Conservation (phyloP, 1,140 invertebrate genomes). For the Tetraneura akinire region DNA sequence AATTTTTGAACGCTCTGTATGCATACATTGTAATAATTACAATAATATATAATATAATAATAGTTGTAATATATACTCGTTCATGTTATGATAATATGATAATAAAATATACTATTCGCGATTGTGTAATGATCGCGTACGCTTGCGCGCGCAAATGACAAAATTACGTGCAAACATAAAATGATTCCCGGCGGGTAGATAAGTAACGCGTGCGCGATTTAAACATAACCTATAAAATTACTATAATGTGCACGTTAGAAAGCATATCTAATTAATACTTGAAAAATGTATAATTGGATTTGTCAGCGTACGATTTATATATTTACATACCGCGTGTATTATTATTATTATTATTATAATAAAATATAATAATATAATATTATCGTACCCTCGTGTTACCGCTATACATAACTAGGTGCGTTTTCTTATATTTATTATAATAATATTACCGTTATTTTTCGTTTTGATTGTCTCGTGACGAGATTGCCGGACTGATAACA, state of each 20-base stretch:
- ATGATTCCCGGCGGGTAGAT: too few species aligned
- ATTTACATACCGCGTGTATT: too few species aligned
- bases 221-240: too few species aligned
- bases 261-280: slow-evolving; percentile 1
- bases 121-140: background rate
- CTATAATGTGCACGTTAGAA: background rate
- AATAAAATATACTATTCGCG: background rate
- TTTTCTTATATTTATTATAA: slow-evolving; percentile 29
- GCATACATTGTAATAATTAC: background rate
- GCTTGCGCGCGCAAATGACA: background rate
- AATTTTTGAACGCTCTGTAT: background rate
- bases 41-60: too few species aligned
- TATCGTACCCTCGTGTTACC: background rate
- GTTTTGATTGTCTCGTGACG: slow-evolving; percentile 39
- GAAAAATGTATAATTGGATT: slow-evolving; percentile 23
- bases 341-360: too few species aligned
- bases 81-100: background rate
- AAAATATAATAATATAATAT: background rate
- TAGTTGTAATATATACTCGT: background rate
- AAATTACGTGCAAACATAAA: too few species aligned
- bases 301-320: background rate
- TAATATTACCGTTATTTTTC: slow-evolving; percentile 19
- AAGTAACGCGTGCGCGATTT: too few species aligned
- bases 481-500: slow-evolving; percentile 23
- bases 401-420: background rate